Conservation (phyloP, 2,888 invertebrate species). For the Cephus runcator region DNA sequence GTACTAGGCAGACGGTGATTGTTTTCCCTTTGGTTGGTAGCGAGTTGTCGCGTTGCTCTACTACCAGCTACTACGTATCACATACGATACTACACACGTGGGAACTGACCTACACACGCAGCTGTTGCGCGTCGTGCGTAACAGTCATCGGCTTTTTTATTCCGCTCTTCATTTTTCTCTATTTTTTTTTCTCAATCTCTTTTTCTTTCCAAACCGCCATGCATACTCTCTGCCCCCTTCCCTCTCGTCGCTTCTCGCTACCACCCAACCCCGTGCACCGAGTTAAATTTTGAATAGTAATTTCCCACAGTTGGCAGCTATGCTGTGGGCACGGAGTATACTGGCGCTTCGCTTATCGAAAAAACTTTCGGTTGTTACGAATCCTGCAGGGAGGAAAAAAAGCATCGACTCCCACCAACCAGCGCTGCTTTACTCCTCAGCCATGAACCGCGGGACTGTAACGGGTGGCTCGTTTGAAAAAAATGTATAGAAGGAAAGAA, state of each 20-base stretch:
- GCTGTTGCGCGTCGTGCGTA: constrained; percentile 13
- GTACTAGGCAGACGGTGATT: neutral
- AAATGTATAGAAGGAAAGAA: neutral
- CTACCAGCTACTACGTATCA: neutral
- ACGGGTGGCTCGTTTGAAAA: neutral
- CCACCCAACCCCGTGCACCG: neutral
- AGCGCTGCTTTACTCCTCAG: neutral
- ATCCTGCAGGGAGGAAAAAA: constrained; percentile 14
- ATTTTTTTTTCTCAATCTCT: neutral
- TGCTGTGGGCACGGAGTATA: neutral
- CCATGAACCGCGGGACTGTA: neutral
- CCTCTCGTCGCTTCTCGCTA: neutral
- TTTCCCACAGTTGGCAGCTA: constrained; percentile 20
- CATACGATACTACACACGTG: neutral
- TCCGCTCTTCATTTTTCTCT: neutral
- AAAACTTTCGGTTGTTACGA: constrained; percentile 10
- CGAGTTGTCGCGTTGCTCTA: neutral
- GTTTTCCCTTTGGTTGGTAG: neutral
- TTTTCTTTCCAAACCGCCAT: neutral
- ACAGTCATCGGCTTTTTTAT: constrained; percentile 1
- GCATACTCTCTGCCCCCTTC: neutral
- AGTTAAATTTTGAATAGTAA: constrained; percentile 11
- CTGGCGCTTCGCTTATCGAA: constrained; percentile 11
- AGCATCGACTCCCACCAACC: neutral
- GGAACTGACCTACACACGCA: constrained; percentile 39